Evolutionary conservation across 2,888 invertebrate genomes (phyloP), one percentile per base, ranked within the genome.

Genomic region (Spilarctia lutea): DNA sequence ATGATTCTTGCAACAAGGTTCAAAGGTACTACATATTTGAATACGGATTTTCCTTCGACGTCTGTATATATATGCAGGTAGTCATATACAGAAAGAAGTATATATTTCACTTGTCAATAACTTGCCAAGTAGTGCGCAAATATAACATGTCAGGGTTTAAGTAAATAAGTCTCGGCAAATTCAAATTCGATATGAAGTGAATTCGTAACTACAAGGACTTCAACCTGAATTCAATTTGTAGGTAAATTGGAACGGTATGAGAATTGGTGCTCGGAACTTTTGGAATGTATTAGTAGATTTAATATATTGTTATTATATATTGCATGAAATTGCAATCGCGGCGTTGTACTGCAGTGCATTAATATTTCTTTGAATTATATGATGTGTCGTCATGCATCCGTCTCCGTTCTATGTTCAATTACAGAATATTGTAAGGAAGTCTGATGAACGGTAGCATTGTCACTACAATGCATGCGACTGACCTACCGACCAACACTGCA

Each of bases 221-320:
- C n/a, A 42, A 42, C 27, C 42, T 45, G 45, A 30, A 68, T 27
- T 27, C 67, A 68, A 45, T 68, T 67, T 67, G 66, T 67, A 39
- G 39, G 18, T 18, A 67, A 42, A 68, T 42, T 30, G 67, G 42
- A 42, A 27, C 27, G 67, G 67, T 30, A 30, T 42, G 42, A 20
- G 67, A 68, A 45, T 68, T 16, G 45, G 10, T 30, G 45, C 3
- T 11, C 8, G 56, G 27, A 13, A 13, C 24, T 10, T 60, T 27
- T 27, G 10, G 2, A 27, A 27, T 27, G 60, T 60, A 13, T 60
- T 60, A 60, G 60, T 60, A 27, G 60, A 27, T 27, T 27, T 3
- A 60, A 60, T 60, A 56, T n/a, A 27, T 60, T 27, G 27, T n/a
- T n/a, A n/a, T n/a, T n/a, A n/a, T n/a, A n/a, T n/a, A n/a, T n/a